Percentiles rank a stretch among this genome's conserved stretches.
These are phyloP conservation scores for Scaptomyza tumidula DNA, from an alignment of 2,888 invertebrate species.

Conservation along the genomic window DNA sequence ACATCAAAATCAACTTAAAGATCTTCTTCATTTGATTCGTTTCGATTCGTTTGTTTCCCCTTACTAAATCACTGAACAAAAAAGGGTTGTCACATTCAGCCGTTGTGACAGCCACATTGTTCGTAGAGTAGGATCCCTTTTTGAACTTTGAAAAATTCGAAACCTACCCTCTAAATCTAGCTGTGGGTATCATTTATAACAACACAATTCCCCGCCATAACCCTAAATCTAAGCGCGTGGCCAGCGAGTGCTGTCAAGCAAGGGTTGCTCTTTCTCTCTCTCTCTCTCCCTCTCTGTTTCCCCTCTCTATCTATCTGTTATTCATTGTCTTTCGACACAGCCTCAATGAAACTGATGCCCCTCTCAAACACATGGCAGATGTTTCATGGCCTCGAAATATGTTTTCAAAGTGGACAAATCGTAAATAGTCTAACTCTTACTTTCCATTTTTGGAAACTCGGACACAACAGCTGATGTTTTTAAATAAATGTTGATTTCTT, in stretches of 20 bases:
- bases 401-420: slow-evolving; percentile 76
- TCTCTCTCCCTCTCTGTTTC: background rate
- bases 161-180: slow-evolving; percentile 7
- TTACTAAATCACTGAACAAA: slow-evolving; percentile 34
- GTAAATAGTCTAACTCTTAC: slow-evolving; percentile 65
- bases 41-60: background rate
- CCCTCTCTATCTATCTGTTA: background rate
- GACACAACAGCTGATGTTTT: slow-evolving; percentile 73
- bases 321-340: slow-evolving; percentile 40
- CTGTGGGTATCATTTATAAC: slow-evolving; percentile 1
- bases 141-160: slow-evolving; percentile 7
- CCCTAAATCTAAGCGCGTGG: slow-evolving; percentile 62
- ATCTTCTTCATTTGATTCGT: background rate
- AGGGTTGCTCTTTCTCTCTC: background rate
- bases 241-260: slow-evolving; percentile 36
- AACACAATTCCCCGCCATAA: slow-evolving; percentile 18
- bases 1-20: slow-evolving; percentile 76
- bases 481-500: background rate
- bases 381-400: slow-evolving; percentile 50
- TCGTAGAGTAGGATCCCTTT: slow-evolving; percentile 14
- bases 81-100: slow-evolving; percentile 2
- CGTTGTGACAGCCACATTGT: slow-evolving; percentile 61
- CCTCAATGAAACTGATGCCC: slow-evolving; percentile 75
- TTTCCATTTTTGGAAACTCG: slow-evolving; percentile 18
- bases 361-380: slow-evolving; percentile 64